phyloP scores from a whole-genome alignment of 2,113 vertebrate species.

The Xyrauchen texanus region DNA sequence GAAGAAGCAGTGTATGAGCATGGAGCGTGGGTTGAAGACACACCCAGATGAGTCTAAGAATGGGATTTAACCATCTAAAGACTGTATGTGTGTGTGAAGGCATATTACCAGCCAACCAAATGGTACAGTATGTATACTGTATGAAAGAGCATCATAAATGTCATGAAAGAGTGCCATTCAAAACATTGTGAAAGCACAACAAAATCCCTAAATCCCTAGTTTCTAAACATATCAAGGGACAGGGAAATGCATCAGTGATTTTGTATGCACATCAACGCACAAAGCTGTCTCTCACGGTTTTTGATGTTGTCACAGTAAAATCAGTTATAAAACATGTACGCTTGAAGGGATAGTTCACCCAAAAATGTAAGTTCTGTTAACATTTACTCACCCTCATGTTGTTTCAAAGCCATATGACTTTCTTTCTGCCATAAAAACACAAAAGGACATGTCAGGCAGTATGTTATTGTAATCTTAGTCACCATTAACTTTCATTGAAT shows the following conservation, averaged over 20 bases:
- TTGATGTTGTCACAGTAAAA: background rate
- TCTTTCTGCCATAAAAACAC: no score
- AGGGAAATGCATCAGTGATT: conserved; percentile 9
- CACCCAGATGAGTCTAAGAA: conserved; percentile 35
- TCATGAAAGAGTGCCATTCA: background rate
- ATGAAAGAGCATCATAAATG: conserved; percentile 4
- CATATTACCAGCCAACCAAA: background rate
- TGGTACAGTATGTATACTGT: background rate
- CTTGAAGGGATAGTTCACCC: no score
- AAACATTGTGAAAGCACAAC: conserved; percentile 14
- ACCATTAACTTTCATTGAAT: no score
- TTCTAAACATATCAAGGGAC: conserved; percentile 5
- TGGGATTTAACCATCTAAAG: conserved; percentile 37
- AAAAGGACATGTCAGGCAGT: no score
- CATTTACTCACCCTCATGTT: no score
- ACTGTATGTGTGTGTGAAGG: conserved; percentile 16
- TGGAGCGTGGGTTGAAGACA: conserved; percentile 35
- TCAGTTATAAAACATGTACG: background rate
- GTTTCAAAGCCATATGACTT: no score
- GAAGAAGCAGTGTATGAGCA: conserved; percentile 32
- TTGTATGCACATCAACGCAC: background rate
- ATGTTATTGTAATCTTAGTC: no score
- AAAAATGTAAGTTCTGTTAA: no score
- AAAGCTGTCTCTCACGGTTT: background rate
- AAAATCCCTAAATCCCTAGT: background rate